These are phyloP conservation scores for Penaeus monodon DNA, from an alignment of 2,888 invertebrate genomes.

Conservation along the genomic window DNA sequence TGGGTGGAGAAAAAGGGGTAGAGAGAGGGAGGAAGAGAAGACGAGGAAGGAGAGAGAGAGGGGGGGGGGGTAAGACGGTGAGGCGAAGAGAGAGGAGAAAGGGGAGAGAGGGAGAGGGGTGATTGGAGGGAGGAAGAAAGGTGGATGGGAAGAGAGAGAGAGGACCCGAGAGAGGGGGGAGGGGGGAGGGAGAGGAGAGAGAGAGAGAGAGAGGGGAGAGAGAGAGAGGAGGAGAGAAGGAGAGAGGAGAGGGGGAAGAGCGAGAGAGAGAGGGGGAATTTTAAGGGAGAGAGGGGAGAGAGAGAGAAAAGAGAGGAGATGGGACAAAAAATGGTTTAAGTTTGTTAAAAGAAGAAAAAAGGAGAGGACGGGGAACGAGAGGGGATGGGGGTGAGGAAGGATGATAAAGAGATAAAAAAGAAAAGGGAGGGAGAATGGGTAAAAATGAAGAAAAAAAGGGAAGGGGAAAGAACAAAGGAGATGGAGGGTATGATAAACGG, in stretches of 20 bases:
- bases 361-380: not conserved
- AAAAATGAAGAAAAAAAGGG: not conserved
- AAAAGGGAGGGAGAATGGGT: not conserved
- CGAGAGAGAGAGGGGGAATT: not conserved
- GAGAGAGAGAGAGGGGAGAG: not conserved
- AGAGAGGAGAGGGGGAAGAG: not conserved
- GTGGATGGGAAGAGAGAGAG: too few relatives aligned
- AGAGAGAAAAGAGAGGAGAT: too few relatives aligned
- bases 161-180: too few relatives aligned
- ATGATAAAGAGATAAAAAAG: not conserved
- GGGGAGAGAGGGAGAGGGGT: not conserved
- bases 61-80: not conserved
- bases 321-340: too few relatives aligned
- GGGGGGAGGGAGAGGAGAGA: not conserved
- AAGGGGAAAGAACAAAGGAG: not conserved
- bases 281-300: not conserved
- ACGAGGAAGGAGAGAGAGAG: not conserved
- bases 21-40: not conserved
- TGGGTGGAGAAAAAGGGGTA: too few relatives aligned
- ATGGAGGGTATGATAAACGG: not conserved
- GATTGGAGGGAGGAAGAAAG: not conserved
- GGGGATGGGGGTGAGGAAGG: not conserved
- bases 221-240: not conserved
- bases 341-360: not conserved
- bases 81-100: not conserved